Evolutionary conservation across 30 jellyfish, hydroid and myxozoan genomes (phyloP).

Genomic region (Hydractinia echinata): DNA sequence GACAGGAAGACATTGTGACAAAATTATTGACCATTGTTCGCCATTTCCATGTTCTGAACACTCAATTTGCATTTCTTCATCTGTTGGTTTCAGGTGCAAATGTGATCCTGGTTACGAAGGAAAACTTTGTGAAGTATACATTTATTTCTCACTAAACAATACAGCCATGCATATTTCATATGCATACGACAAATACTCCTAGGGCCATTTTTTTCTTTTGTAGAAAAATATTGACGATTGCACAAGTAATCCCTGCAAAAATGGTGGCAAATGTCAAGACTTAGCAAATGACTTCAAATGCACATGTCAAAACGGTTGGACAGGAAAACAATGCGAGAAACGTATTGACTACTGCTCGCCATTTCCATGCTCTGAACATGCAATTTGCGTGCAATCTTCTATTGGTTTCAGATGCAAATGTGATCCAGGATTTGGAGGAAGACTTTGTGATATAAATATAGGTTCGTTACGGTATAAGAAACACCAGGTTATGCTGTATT

Average conservation of each 20-base stretch:
- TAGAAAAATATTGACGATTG: constrained; percentile 14
- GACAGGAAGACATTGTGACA: background rate
- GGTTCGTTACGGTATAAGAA: background rate
- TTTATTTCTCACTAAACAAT: too few relatives aligned
- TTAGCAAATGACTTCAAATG: constrained; percentile 4
- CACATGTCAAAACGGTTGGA: background rate
- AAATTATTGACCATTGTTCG: background rate
- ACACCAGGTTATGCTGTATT: too few relatives aligned
- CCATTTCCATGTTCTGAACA: background rate
- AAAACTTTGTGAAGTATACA: background rate
- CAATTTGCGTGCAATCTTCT: background rate
- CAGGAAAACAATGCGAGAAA: background rate
- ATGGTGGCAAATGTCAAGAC: constrained; percentile 14
- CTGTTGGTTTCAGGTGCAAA: constrained; percentile 7
- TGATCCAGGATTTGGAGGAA: background rate
- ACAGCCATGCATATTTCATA: too few relatives aligned
- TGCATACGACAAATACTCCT: too few relatives aligned
- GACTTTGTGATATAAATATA: background rate
- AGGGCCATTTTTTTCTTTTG: background rate
- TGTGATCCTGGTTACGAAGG: constrained; percentile 20
- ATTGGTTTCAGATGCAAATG: constrained; percentile 9
- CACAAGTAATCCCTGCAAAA: background rate
- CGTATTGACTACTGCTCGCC: background rate
- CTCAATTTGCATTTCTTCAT: background rate
- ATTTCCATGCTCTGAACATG: constrained; percentile 6